Conservation (phyloP, 2,113 vertebrate genomes). For the Felis chaus region DNA sequence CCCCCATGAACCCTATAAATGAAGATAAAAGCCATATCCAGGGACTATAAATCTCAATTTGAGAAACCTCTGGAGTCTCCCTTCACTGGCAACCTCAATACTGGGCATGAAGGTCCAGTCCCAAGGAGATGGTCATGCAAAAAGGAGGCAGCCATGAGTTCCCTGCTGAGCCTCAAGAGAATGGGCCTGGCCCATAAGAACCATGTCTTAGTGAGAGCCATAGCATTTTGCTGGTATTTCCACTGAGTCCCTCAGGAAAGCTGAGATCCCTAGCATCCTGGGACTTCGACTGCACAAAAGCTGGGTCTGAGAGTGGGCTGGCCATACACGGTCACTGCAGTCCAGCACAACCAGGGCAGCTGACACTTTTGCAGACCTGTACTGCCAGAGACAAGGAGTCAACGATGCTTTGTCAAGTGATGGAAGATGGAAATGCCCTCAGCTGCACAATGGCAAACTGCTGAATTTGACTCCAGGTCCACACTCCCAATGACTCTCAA, state of each 20-base stretch:
- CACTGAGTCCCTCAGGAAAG: background rate
- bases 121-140: background rate
- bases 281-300: background rate
- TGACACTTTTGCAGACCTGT: background rate
- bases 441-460: background rate
- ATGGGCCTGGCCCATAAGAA: background rate
- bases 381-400: background rate
- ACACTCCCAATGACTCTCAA: background rate
- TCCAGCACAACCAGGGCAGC: background rate
- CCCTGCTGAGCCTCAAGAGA: background rate
- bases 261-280: background rate
- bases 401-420: background rate
- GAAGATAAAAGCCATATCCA: conserved; percentile 24
- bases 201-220: background rate
- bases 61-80: background rate
- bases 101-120: background rate
- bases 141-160: background rate
- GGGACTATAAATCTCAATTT: background rate
- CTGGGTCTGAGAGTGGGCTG: background rate
- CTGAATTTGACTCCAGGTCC: background rate
- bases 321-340: background rate
- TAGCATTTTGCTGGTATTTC: background rate
- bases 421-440: background rate
- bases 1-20: background rate
- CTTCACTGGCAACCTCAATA: background rate